Evolutionary conservation across 2,113 vertebrate species (phyloP).

Genomic region (Proteles cristata): DNA sequence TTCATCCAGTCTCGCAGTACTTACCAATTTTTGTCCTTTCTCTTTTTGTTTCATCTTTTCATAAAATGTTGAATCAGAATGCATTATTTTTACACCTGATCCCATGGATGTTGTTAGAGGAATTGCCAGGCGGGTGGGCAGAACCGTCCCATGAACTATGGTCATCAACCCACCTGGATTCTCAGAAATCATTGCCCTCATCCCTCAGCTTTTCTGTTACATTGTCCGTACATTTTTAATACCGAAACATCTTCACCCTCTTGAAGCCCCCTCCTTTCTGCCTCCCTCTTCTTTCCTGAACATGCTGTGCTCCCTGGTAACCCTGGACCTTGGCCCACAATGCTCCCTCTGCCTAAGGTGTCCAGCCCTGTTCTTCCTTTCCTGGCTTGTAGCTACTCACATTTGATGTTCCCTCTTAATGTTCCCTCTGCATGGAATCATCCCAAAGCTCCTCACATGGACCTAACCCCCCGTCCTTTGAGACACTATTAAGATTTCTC

Average conservation of each 20-base stretch:
- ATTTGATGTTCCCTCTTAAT: constrained; percentile 30
- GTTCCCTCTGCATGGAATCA: neutral
- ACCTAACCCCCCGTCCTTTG: neutral
- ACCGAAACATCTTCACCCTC: neutral
- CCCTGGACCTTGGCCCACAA: neutral
- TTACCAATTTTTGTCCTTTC: neutral
- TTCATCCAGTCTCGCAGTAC: neutral
- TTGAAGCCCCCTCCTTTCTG: neutral
- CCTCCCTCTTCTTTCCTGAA: neutral
- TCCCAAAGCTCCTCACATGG: neutral
- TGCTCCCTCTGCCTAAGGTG: neutral
- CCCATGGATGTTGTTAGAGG: neutral
- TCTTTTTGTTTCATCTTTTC: neutral
- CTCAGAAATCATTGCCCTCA: neutral
- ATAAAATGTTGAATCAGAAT: neutral
- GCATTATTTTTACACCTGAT: neutral
- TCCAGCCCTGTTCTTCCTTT: neutral
- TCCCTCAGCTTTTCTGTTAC: neutral
- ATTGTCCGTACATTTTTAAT: neutral
- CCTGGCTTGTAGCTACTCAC: neutral
- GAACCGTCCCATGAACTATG: neutral
- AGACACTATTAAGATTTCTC: constrained; percentile 29
- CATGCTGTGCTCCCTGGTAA: neutral
- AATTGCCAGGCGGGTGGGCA: neutral
- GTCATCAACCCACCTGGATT: neutral